Evolutionary conservation across 2,888 invertebrate species (phyloP).

Genomic region (Hyppa rectilinea): DNA sequence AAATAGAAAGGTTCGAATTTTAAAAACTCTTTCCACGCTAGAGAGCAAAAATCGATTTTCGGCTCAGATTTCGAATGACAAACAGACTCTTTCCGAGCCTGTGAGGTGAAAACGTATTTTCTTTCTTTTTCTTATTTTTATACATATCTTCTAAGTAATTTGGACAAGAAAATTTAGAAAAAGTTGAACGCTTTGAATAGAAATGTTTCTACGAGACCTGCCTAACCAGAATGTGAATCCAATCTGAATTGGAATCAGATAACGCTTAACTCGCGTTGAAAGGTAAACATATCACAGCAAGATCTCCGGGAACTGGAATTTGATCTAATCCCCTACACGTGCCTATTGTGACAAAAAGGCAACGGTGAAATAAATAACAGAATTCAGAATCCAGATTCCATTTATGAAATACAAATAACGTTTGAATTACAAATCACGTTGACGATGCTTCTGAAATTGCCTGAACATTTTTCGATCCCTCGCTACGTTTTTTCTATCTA

Average conservation of each 20-base stretch:
- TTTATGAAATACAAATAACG: slow-evolving; percentile 9
- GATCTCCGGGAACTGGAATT: slow-evolving; percentile 26
- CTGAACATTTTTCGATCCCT: not conserved
- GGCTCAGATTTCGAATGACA: too few species aligned
- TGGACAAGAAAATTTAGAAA: not conserved
- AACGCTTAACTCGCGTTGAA: slow-evolving; percentile 14
- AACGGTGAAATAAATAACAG: slow-evolving; percentile 22
- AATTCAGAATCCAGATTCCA: not conserved
- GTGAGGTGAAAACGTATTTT: too few species aligned
- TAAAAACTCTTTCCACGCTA: too few species aligned
- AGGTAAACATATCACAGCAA: slow-evolving; percentile 31
- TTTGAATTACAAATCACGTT: not conserved
- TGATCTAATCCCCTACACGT: slow-evolving; percentile 39
- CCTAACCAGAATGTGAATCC: not conserved
- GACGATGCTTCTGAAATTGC: not conserved
- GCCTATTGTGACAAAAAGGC: not conserved
- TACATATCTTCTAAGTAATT: slow-evolving; percentile 18
- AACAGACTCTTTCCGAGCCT: too few species aligned
- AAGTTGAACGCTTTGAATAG: not conserved
- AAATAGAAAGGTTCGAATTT: too few species aligned
- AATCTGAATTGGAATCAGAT: slow-evolving; percentile 11
- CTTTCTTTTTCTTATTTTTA: too few species aligned
- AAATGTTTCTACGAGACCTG: not conserved
- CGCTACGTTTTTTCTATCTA: not conserved
- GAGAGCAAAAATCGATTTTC: too few species aligned